Percentiles rank a stretch among this genome's conserved stretches.
Conservation (phyloP, 2,888 invertebrate genomes). For the Geophilus truncorum region DNA sequence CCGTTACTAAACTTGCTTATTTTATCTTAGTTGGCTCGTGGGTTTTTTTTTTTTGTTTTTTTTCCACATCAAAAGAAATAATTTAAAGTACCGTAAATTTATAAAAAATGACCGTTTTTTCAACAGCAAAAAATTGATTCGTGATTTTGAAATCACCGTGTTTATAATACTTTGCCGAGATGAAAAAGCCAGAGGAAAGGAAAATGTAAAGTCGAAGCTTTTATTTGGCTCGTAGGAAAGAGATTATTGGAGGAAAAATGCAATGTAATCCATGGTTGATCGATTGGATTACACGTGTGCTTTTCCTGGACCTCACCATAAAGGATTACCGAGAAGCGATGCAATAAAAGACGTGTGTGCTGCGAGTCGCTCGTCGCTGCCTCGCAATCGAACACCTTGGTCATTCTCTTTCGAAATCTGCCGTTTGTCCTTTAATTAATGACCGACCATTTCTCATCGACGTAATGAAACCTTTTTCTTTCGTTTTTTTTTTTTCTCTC, state of each 20-base stretch:
- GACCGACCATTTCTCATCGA: background rate
- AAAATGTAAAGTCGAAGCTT: background rate
- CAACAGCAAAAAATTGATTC: too few relatives aligned
- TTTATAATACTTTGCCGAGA: too few relatives aligned
- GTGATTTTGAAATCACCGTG: too few relatives aligned
- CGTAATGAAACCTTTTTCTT: background rate
- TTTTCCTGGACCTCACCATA: conserved; percentile 9
- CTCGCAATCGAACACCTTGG: background rate
- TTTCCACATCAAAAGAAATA: too few relatives aligned
- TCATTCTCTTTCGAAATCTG: background rate
- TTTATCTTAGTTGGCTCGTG: background rate
- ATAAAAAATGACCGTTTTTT: background rate
- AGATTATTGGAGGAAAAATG: conserved; percentile 8
- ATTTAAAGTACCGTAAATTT: background rate
- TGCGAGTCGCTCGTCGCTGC: background rate
- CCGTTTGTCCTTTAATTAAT: background rate
- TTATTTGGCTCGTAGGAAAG: background rate
- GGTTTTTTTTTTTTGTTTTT: too few relatives aligned
- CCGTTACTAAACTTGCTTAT: background rate
- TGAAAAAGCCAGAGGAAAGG: background rate
- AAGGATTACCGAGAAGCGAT: conserved; percentile 7
- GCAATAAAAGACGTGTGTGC: conserved; percentile 15
- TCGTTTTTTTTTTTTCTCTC: too few relatives aligned
- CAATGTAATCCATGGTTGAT: conserved; percentile 21
- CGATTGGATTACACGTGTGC: conserved; percentile 27